phyloP scores from a whole-genome alignment of 2,888 invertebrate genomes.

The Lottia scabra region DNA sequence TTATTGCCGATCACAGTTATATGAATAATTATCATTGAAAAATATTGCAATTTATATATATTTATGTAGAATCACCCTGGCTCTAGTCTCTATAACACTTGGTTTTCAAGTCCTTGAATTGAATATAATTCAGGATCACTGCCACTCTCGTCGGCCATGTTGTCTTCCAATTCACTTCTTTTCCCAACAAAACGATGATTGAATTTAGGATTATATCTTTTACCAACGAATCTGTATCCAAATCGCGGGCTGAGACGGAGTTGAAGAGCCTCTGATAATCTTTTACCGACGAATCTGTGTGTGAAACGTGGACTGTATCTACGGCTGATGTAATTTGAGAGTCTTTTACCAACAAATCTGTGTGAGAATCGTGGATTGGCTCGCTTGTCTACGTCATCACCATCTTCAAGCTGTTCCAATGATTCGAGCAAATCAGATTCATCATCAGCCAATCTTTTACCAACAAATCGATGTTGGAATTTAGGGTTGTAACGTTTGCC shows the following conservation, averaged over 20 bases:
- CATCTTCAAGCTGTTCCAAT: not conserved
- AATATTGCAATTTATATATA: no score
- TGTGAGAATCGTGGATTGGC: not conserved
- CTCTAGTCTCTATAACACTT: no score
- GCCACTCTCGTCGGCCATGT: no score
- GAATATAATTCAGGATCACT: no score
- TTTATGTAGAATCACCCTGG: no score
- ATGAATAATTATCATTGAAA: no score
- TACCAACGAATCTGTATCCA: not conserved
- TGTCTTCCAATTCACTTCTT: not conserved
- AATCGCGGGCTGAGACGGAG: not conserved
- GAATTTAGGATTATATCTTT: not conserved
- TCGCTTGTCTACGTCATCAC: not conserved
- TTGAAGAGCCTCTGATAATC: slow-evolving; percentile 1
- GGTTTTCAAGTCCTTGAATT: no score
- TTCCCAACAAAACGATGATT: not conserved
- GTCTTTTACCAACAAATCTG: slow-evolving; percentile 2
- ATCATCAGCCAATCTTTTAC: not conserved
- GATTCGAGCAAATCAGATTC: not conserved
- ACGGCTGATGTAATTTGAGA: not conserved
- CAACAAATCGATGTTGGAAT: not conserved
- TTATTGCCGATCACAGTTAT: no score
- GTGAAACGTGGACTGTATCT: not conserved
- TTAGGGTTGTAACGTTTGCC: not conserved
- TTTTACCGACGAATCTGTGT: not conserved